These are phyloP conservation scores for Brienomyrus brachyistius DNA, from an alignment of 2,113 vertebrate genomes.

Conservation along the genomic window DNA sequence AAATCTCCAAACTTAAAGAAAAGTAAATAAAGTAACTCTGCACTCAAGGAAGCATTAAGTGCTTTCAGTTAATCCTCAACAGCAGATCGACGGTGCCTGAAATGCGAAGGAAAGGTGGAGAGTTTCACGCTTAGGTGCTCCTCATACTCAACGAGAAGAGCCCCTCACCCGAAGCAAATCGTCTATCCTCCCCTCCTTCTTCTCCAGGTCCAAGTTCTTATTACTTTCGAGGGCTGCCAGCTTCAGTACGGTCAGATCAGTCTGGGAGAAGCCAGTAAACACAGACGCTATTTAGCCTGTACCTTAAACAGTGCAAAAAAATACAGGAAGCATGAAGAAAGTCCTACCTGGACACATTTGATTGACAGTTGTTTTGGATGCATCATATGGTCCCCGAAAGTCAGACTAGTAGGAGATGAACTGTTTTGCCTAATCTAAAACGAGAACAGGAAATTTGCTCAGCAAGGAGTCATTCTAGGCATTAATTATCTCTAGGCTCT, in stretches of 20 bases:
- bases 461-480: not conserved
- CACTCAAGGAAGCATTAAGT: not conserved
- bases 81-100: not conserved
- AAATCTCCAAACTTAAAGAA: not conserved
- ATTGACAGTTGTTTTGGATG: slow-evolving; percentile 90
- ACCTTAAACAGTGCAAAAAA: not conserved
- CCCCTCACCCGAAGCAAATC: slow-evolving; percentile 94
- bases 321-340: slow-evolving; percentile 7
- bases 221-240: slow-evolving; percentile 98
- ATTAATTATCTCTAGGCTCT: not conserved
- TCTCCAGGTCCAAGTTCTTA: slow-evolving; percentile 98
- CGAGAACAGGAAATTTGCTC: slow-evolving; percentile 24
- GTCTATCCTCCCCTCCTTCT: slow-evolving; percentile 98
- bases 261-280: slow-evolving; percentile 55
- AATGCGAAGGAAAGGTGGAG: not conserved
- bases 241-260: slow-evolving; percentile 95
- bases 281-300: not conserved
- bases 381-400: slow-evolving; percentile 87
- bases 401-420: slow-evolving; percentile 90
- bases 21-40: not conserved
- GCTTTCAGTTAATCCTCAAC: not conserved
- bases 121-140: not conserved
- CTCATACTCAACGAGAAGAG: slow-evolving; percentile 30
- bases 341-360: slow-evolving; percentile 87
- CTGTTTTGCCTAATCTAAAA: slow-evolving; percentile 89